Evolutionary conservation across 2,113 vertebrate species (phyloP).

Genomic region (Polyodon spathula): DNA sequence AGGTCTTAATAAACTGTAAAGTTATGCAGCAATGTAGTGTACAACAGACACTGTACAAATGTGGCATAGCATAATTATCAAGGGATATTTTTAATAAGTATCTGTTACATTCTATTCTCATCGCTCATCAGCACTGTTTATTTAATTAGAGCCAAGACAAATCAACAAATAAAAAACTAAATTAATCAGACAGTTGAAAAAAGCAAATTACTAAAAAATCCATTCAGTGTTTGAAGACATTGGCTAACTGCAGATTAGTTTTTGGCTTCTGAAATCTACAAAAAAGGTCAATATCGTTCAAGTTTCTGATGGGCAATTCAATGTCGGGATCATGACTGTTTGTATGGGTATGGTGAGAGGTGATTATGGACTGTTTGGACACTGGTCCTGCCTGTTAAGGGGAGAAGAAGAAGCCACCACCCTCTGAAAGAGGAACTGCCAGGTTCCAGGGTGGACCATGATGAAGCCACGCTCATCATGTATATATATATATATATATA

Average conservation of each 20-base stretch:
- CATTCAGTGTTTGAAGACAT: background rate
- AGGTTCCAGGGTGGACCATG: too few relatives aligned
- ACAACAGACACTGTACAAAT: background rate
- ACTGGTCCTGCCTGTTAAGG: too few relatives aligned
- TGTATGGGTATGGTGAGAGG: too few relatives aligned
- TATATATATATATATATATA: too few relatives aligned
- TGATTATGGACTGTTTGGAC: too few relatives aligned
- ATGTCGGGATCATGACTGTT: too few relatives aligned
- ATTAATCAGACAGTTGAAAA: background rate
- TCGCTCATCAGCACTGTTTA: conserved; percentile 6
- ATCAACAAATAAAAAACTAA: conserved; percentile 6
- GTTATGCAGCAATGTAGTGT: background rate
- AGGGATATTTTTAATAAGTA: background rate
- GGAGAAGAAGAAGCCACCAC: too few relatives aligned
- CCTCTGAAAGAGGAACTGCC: too few relatives aligned
- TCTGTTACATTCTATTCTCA: conserved; percentile 1
- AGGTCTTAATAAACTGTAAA: background rate
- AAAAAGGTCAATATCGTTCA: background rate
- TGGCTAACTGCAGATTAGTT: background rate
- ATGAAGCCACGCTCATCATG: too few relatives aligned
- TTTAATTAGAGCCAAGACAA: conserved; percentile 7
- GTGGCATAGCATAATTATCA: background rate
- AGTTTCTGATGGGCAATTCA: background rate
- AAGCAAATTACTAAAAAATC: background rate
- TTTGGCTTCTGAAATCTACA: background rate